Conservation (phyloP, 2,888 invertebrate species). For the Napeogenes sylphis region DNA sequence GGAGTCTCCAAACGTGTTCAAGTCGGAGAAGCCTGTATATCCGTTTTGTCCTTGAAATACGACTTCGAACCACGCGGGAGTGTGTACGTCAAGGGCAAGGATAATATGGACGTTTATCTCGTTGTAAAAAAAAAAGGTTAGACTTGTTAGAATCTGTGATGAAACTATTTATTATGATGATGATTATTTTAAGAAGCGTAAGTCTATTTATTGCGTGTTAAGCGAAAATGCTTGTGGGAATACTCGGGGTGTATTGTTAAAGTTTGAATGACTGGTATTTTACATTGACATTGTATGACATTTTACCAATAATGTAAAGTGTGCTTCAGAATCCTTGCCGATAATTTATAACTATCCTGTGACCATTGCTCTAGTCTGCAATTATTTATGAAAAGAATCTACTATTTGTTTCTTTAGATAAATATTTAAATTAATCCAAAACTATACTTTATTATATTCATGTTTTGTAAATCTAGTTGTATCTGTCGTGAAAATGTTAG, state of each 20-base stretch:
- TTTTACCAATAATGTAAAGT: constrained; percentile 18
- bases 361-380: constrained; percentile 72
- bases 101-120: constrained; percentile 94
- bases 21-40: constrained; percentile 85
- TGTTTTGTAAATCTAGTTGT: too few relatives aligned
- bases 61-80: constrained; percentile 95
- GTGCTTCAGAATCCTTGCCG: constrained; percentile 64
- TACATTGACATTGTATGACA: neutral
- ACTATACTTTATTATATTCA: too few relatives aligned
- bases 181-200: constrained; percentile 23
- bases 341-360: constrained; percentile 54
- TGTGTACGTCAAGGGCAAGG: constrained; percentile 97
- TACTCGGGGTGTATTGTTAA: constrained; percentile 60
- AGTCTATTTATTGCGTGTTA: constrained; percentile 43
- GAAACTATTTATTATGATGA: constrained; percentile 46
- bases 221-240: constrained; percentile 52
- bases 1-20: constrained; percentile 92
- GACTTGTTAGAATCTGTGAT: constrained; percentile 71
- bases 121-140: constrained; percentile 76
- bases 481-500: too few relatives aligned
- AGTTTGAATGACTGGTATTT: constrained; percentile 41
- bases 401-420: constrained; percentile 7
- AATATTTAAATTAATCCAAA: too few relatives aligned
- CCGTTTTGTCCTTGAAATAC: constrained; percentile 84
- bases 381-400: constrained; percentile 25